Evolutionary conservation across 2,888 invertebrate genomes (phyloP).

Genomic region (Aspidiotus rigidus): DNA sequence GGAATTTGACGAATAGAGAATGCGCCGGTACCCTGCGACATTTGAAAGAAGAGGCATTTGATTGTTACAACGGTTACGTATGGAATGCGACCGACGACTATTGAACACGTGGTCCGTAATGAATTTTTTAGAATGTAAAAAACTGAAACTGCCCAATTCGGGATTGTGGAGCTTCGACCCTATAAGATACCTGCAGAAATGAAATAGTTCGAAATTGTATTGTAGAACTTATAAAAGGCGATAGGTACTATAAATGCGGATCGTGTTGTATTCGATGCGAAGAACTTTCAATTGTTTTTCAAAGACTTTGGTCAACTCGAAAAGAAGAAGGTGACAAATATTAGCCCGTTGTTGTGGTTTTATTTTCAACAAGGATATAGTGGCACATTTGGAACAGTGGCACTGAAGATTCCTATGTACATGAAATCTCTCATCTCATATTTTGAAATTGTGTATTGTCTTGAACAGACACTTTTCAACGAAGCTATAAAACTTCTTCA

Average conservation of each 20-base stretch:
- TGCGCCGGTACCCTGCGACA: background rate
- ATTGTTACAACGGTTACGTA: background rate
- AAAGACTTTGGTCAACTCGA: background rate
- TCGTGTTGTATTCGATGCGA: background rate
- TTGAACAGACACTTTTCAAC: background rate
- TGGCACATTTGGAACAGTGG: background rate
- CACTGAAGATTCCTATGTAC: background rate
- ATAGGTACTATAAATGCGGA: background rate
- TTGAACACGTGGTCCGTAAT: background rate
- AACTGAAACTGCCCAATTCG: background rate
- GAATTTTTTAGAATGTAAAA: background rate
- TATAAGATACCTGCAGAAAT: background rate
- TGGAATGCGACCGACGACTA: background rate
- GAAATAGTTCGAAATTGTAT: conserved; percentile 14
- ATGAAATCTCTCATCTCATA: background rate
- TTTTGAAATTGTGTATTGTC: background rate
- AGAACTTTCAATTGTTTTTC: background rate
- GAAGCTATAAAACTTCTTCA: conserved; percentile 13
- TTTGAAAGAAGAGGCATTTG: background rate
- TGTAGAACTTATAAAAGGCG: background rate
- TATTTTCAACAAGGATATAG: background rate
- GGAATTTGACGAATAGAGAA: background rate
- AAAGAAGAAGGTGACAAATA: background rate
- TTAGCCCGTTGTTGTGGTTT: background rate
- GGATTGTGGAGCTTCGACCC: background rate